Evolutionary conservation across 2,113 vertebrate species (phyloP).

Genomic region (Oryctolagus cuniculus): DNA sequence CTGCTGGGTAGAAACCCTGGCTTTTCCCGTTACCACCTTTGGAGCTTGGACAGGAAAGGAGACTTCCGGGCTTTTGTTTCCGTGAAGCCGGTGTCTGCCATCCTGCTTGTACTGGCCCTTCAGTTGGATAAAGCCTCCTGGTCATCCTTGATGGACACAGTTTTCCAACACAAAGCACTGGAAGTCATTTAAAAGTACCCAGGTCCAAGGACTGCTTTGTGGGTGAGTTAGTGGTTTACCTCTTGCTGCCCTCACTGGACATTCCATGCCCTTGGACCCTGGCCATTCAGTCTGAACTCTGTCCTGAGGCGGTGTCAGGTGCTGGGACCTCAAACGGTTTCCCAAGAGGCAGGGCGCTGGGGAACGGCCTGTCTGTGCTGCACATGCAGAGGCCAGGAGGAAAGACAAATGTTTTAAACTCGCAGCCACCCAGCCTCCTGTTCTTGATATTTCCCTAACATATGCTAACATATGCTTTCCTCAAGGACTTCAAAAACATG

Average conservation of each 20-base stretch:
- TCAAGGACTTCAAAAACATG: conserved; percentile 89
- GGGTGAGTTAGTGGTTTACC: too few relatives aligned
- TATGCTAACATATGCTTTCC: conserved; percentile 90
- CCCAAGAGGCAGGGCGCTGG: neutral
- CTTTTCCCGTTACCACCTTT: neutral
- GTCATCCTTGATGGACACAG: rapidly evolving
- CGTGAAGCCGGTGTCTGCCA: neutral
- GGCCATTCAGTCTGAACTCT: neutral
- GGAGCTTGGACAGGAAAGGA: neutral
- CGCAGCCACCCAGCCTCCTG: conserved; percentile 86
- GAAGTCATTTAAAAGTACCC: neutral
- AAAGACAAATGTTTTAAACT: conserved; percentile 87
- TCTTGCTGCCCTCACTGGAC: neutral
- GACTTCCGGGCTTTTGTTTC: neutral
- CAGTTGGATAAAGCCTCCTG: neutral
- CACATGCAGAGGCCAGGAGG: conserved; percentile 84
- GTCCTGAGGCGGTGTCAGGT: conserved; percentile 17
- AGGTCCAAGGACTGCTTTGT: neutral
- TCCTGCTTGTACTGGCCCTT: neutral
- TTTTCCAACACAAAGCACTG: conserved; percentile 27
- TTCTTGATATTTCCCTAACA: conserved; percentile 88
- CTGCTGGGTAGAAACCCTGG: neutral
- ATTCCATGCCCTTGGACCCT: neutral
- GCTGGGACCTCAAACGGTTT: conserved; percentile 62
- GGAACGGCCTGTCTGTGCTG: conserved; percentile 70